A percentile compares a stretch with the other conserved stretches of the same genome.
Evolutionary conservation across 2,888 invertebrate genomes (phyloP).

Genomic region (Adelognathus sp.): DNA sequence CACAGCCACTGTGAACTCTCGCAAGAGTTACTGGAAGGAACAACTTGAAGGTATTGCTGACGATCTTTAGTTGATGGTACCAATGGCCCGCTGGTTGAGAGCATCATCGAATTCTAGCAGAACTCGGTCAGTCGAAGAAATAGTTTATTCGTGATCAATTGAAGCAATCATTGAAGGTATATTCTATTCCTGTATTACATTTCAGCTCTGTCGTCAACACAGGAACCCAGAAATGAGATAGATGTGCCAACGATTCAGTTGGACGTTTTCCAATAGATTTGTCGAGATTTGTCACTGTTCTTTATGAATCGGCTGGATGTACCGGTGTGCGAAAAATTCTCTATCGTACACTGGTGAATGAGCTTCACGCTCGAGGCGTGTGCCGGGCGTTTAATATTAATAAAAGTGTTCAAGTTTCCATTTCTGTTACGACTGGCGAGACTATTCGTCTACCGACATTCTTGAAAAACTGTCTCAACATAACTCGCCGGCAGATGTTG

Average conservation of each 20-base stretch:
- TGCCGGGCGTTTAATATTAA: conserved; percentile 13
- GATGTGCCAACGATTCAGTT: not conserved
- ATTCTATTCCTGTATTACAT: not conserved
- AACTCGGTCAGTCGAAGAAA: too few species aligned
- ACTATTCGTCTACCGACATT: not conserved
- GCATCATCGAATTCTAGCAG: too few species aligned
- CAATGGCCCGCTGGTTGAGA: too few species aligned
- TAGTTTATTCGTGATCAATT: too few species aligned
- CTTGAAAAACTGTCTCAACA: not conserved
- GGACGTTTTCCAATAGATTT: not conserved
- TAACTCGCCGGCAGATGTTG: not conserved
- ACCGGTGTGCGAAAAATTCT: not conserved
- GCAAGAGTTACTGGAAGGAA: not conserved
- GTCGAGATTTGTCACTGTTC: not conserved
- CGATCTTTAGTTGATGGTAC: too few species aligned
- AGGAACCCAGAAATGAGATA: not conserved
- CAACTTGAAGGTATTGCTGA: too few species aligned
- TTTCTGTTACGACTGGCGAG: not conserved
- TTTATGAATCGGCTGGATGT: not conserved
- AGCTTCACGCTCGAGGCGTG: not conserved
- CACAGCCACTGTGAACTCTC: not conserved
- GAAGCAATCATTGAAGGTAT: not conserved
- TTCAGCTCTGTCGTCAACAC: not conserved
- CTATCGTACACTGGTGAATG: not conserved
- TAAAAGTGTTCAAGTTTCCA: conserved; percentile 6